Base-by-base conservation (phyloP, 2,797 vertebrate species). In the Urophycis tenuis region DNA sequence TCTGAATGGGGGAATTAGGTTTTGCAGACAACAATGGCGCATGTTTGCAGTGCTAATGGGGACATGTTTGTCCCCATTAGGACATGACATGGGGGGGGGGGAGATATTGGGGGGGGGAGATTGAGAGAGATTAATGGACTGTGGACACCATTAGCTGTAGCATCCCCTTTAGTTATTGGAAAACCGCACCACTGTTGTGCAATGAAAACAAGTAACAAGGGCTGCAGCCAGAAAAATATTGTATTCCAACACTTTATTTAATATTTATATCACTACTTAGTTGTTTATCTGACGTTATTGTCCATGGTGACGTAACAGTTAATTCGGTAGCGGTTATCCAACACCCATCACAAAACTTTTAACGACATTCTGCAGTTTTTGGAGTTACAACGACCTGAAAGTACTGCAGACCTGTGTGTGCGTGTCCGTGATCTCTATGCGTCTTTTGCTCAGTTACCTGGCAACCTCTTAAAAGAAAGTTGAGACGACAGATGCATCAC, bases 361-460 rank as follows among this genome's bases (percentile, higher is more conserved):
- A n/a, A n/a, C n/a, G n/a, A n/a, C n/a, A 53, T 53, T 8, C 19
- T 60, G 53, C 53, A 60, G 22, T 60, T 60, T n/a, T 60, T 12
- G 3, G 19, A 6, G 53, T 19, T 8, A n/a, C 39, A 41, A 49
- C 17, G 22, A 49, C 45, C 45, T 49, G 17, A 22, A 49, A 17
- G 45, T 41, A 14, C 39, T 41, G 39, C 39, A 41, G 39, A 41
- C 10, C 67, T 73, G 31, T 60, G 75, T 76, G 45, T 72, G 35
- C 75, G 64, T 64, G 71, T 49, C 69, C 53, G 39, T 69, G 6
- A 30, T 22, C 30, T 41, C 19, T 8, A 9, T 19, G 73, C 5
- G 82, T 89, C 75, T 75, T 30, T 90, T 88, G 88, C 89, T 60
- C 25, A 74, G 88, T 90, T 85, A 88, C 91, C 87, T 85, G 86